These are phyloP conservation scores for Numida meleagris DNA, from an alignment of 2,113 vertebrate species.

Conservation along the genomic window DNA sequence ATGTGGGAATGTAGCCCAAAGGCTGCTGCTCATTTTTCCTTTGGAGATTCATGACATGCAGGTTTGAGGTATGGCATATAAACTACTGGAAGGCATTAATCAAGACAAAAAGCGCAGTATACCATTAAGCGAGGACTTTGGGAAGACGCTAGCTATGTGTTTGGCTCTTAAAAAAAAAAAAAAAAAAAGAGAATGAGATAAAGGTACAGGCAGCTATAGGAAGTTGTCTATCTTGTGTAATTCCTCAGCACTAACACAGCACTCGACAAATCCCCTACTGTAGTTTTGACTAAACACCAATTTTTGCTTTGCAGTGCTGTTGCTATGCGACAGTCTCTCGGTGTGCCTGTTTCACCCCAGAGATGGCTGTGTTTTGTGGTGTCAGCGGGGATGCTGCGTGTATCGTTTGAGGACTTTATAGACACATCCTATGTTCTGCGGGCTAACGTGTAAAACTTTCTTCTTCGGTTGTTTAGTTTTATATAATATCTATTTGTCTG, in stretches of 20 bases:
- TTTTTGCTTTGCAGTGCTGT: neutral
- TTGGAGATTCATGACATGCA: conserved; percentile 5
- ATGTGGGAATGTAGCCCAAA: neutral
- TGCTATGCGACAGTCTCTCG: neutral
- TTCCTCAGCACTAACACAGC: neutral
- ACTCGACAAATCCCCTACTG: neutral
- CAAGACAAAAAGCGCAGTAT: neutral
- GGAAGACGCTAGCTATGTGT: neutral
- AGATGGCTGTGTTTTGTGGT: neutral
- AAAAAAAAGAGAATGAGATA: neutral
- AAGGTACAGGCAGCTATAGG: neutral
- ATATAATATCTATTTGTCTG: neutral
- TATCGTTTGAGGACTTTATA: neutral
- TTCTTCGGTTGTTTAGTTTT: neutral
- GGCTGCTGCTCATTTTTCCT: conserved; percentile 4
- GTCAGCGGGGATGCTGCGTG: rapidly evolving
- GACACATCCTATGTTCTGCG: neutral
- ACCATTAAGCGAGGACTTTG: neutral
- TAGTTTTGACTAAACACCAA: neutral
- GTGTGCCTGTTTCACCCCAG: neutral
- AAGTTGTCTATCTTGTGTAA: neutral
- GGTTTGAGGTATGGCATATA: conserved; percentile 15
- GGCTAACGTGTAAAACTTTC: neutral
- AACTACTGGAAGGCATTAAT: conserved; percentile 31
- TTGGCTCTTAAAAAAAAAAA: neutral